Evolutionary conservation across 2,888 invertebrate genomes (phyloP).

Genomic region (Oligia fasciuncula): DNA sequence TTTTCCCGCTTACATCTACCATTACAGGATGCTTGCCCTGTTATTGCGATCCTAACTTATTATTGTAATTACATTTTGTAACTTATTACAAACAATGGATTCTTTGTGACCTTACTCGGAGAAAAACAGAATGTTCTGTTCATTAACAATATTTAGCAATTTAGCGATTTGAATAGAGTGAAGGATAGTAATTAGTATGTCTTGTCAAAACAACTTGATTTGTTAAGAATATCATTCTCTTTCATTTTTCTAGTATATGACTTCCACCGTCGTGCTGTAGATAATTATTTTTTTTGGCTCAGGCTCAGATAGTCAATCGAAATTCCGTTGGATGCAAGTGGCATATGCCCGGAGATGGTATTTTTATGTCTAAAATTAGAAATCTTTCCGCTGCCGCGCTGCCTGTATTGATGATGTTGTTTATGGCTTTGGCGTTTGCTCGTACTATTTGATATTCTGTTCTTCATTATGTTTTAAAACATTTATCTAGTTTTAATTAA

Average conservation of each 20-base stretch:
- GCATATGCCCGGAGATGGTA: too few species aligned
- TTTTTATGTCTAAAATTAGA: constrained; percentile 21
- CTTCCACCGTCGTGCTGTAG: neutral
- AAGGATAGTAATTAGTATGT: neutral
- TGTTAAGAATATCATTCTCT: neutral
- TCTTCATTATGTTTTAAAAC: neutral
- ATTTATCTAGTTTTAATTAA: neutral
- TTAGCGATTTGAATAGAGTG: neutral
- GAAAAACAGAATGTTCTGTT: neutral
- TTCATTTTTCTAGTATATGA: neutral
- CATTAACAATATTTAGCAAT: neutral
- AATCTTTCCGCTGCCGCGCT: neutral
- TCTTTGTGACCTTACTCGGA: neutral
- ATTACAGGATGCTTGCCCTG: neutral
- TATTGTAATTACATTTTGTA: neutral
- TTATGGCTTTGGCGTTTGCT: neutral
- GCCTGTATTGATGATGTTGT: neutral
- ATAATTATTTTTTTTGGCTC: constrained; percentile 21
- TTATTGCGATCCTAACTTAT: neutral
- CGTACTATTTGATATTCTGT: neutral
- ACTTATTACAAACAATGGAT: neutral
- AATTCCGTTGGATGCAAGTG: constrained; percentile 11
- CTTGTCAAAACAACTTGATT: neutral
- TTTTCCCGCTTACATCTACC: neutral
- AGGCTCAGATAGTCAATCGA: neutral